phyloP scores from a whole-genome alignment of 2,888 invertebrate genomes.

The Phrixothrix hirtus region DNA sequence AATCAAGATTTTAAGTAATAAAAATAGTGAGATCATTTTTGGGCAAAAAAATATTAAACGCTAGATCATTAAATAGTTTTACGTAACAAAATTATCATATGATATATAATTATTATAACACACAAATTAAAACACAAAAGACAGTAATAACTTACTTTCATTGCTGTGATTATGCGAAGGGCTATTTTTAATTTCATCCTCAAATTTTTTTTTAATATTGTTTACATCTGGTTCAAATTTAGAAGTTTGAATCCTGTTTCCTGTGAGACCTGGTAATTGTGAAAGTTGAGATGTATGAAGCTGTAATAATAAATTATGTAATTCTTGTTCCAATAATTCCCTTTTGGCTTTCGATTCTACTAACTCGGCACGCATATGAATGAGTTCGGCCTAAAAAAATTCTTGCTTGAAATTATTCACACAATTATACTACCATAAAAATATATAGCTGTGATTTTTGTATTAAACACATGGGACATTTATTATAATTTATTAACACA shows the following conservation, averaged over 20 bases:
- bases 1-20: too few species aligned
- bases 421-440: too few species aligned
- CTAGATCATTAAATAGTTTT: too few species aligned
- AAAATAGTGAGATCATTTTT: too few species aligned
- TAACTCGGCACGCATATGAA: slow-evolving; percentile 74
- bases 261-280: slow-evolving; percentile 54
- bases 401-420: too few species aligned
- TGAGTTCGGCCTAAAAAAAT: slow-evolving; percentile 72
- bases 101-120: slow-evolving; percentile 3
- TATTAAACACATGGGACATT: slow-evolving; percentile 5
- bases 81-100: too few species aligned
- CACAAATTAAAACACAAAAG: slow-evolving; percentile 1
- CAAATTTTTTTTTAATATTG: slow-evolving; percentile 55
- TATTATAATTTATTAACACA: slow-evolving; percentile 7
- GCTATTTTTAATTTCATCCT: slow-evolving; percentile 54
- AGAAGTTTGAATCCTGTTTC: slow-evolving; percentile 50
- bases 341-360: slow-evolving; percentile 69
- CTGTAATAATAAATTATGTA: slow-evolving; percentile 65
- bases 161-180: slow-evolving; percentile 48
- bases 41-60: too few species aligned
- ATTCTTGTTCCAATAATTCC: slow-evolving; percentile 64
- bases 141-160: slow-evolving; percentile 12
- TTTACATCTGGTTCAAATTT: slow-evolving; percentile 53
- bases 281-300: slow-evolving; percentile 64
- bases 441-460: slow-evolving; percentile 7